phyloP scores from a whole-genome alignment of 1,140 invertebrate species.

The Drosophila paulistorum region DNA sequence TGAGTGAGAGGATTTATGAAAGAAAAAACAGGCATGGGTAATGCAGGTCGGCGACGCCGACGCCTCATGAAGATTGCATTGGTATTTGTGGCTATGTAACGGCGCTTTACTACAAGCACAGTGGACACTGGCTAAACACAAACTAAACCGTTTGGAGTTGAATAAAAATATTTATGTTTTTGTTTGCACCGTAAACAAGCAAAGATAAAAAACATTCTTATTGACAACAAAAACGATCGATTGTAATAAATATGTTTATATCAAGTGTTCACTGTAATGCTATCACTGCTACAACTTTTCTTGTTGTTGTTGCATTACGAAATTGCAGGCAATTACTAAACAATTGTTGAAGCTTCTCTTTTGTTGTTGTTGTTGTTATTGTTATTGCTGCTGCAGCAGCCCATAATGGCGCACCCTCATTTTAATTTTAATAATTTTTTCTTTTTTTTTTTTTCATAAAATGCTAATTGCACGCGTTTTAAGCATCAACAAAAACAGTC shows the following conservation, averaged over 20 bases:
- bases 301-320: slow-evolving; percentile 57
- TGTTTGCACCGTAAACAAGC: background rate
- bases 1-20: slow-evolving; percentile 10
- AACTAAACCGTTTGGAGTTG: too few relatives aligned
- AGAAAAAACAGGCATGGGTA: slow-evolving; percentile 33
- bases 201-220: too few relatives aligned
- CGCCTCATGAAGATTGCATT: slow-evolving; percentile 20
- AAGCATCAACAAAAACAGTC: slow-evolving; percentile 34
- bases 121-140: slow-evolving; percentile 5
- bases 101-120: slow-evolving; percentile 47
- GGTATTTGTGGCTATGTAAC: slow-evolving; percentile 36
- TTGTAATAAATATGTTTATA: too few relatives aligned
- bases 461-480: slow-evolving; percentile 75
- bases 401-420: slow-evolving; percentile 57
- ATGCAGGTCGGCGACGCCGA: slow-evolving; percentile 37
- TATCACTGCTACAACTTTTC: slow-evolving; percentile 32
- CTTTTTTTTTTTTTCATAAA: slow-evolving; percentile 62
- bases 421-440: slow-evolving; percentile 46
- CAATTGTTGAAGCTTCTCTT: slow-evolving; percentile 51
- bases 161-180: background rate
- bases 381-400: slow-evolving; percentile 25
- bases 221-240: too few relatives aligned
- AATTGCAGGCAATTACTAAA: slow-evolving; percentile 69
- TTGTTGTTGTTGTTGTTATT: slow-evolving; percentile 20
- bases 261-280: slow-evolving; percentile 29